A percentile compares a stretch with the other conserved stretches of the same genome.
Evolutionary conservation across 1,140 invertebrate species (phyloP).

Genomic region (Neodiprion pinetum): DNA sequence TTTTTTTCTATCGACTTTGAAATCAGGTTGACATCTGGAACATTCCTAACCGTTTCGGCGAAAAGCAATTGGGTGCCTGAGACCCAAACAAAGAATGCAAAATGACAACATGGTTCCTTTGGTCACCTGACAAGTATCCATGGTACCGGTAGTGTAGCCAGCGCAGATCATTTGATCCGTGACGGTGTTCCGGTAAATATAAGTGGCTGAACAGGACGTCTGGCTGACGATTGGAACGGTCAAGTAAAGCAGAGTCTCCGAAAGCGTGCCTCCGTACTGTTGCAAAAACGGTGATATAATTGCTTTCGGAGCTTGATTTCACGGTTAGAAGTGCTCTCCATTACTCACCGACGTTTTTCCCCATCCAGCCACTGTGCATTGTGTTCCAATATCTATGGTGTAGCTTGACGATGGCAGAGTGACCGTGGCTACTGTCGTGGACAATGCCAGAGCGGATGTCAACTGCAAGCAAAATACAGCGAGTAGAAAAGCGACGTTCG

Average conservation of each 20-base stretch:
- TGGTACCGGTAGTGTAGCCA: slow-evolving; percentile 34
- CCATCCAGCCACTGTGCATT: slow-evolving; percentile 67
- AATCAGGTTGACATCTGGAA: too few species aligned
- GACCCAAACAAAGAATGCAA: too few species aligned
- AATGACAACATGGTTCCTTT: too few species aligned
- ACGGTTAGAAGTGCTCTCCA: slow-evolving; percentile 17
- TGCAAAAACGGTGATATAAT: slow-evolving; percentile 1
- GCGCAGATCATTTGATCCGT: slow-evolving; percentile 54
- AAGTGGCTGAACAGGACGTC: slow-evolving; percentile 13
- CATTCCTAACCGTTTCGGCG: too few species aligned
- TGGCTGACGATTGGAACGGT: slow-evolving; percentile 24
- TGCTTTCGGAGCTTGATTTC: slow-evolving; percentile 26
- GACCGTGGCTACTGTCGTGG: slow-evolving; percentile 31
- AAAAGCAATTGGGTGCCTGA: too few species aligned
- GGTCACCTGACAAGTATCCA: slow-evolving; percentile 45
- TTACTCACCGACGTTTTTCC: slow-evolving; percentile 57
- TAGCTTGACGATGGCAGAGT: slow-evolving; percentile 28
- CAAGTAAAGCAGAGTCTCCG: slow-evolving; percentile 17
- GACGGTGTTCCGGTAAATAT: slow-evolving; percentile 15
- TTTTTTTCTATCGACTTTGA: too few species aligned
- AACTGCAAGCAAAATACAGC: slow-evolving; percentile 32
- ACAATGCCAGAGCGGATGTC: slow-evolving; percentile 25
- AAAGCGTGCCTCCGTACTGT: slow-evolving; percentile 13
- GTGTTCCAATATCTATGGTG: not conserved
- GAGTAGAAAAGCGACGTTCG: not conserved